A percentile compares a stretch with the other conserved stretches of the same genome.
phyloP scores from a whole-genome alignment of 1,140 invertebrate species.

The Gryllus bimaculatus region DNA sequence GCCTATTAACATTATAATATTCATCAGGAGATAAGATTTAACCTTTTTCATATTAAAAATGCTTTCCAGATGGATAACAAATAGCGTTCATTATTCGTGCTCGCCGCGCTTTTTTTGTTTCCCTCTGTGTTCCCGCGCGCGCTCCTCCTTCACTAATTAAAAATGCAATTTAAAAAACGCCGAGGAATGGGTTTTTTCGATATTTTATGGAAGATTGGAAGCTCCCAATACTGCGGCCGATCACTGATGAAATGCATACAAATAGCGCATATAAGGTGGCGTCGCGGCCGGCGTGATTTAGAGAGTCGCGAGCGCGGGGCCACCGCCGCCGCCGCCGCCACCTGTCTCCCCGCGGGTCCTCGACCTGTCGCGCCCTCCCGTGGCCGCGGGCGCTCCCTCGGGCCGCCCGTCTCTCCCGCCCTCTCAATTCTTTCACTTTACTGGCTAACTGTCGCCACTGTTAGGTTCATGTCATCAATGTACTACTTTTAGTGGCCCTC shows the following conservation, averaged over 20 bases:
- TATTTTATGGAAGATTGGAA: constrained; percentile 1
- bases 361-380: no score
- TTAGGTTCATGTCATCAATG: no score
- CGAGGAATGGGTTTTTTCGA: constrained; percentile 3
- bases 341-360: no score
- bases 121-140: background rate
- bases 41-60: constrained; percentile 6
- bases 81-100: background rate
- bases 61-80: constrained; percentile 4
- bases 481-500: no score
- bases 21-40: constrained; percentile 5
- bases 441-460: no score
- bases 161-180: constrained; percentile 5
- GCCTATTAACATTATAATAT: constrained; percentile 6
- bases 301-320: no score
- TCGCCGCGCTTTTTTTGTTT: background rate
- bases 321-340: no score
- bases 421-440: no score
- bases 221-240: background rate
- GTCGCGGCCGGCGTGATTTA: background rate
- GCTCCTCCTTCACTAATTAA: background rate
- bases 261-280: constrained; percentile 3
- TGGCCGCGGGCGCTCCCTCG: no score
- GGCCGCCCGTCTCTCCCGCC: no score
- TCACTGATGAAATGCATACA: constrained; percentile 4